Conservation (phyloP, 2,797 vertebrate genomes). For the Oceanodroma leucorhoa region DNA sequence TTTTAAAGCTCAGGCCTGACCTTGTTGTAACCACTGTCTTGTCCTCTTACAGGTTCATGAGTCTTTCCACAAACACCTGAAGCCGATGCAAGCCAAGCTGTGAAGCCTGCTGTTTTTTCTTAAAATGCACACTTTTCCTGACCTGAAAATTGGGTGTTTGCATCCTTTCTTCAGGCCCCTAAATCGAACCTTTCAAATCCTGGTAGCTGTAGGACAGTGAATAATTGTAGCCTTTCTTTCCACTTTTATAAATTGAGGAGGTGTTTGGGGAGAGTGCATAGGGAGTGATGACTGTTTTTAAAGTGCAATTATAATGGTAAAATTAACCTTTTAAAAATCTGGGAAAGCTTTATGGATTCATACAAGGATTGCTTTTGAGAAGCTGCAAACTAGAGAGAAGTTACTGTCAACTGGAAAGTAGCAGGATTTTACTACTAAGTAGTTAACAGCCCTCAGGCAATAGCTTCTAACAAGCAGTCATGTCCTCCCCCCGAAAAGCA, state of each 20-base stretch:
- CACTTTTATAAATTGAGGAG: not conserved
- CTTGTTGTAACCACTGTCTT: not conserved
- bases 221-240: constrained; percentile 53
- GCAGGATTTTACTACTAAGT: constrained; percentile 57
- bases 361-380: constrained; percentile 29
- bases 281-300: constrained; percentile 27
- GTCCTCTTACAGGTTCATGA: constrained; percentile 85
- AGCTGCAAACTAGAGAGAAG: constrained; percentile 41
- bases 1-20: not conserved
- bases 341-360: constrained; percentile 59
- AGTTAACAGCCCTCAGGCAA: constrained; percentile 59
- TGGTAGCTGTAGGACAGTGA: constrained; percentile 56
- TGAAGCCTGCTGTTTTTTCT: constrained; percentile 67
- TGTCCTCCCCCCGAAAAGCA: not conserved
- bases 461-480: constrained; percentile 47
- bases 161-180: not conserved
- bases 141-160: constrained; percentile 3
- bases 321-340: constrained; percentile 56
- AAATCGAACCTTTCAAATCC: constrained; percentile 22
- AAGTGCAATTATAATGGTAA: constrained; percentile 73
- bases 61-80: constrained; percentile 92
- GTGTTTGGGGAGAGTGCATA: not conserved
- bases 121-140: not conserved
- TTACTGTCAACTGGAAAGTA: constrained; percentile 26
- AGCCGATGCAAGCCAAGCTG: constrained; percentile 90